These are phyloP conservation scores for Tinea trinotella DNA, from an alignment of 2,888 invertebrate species.

Conservation along the genomic window DNA sequence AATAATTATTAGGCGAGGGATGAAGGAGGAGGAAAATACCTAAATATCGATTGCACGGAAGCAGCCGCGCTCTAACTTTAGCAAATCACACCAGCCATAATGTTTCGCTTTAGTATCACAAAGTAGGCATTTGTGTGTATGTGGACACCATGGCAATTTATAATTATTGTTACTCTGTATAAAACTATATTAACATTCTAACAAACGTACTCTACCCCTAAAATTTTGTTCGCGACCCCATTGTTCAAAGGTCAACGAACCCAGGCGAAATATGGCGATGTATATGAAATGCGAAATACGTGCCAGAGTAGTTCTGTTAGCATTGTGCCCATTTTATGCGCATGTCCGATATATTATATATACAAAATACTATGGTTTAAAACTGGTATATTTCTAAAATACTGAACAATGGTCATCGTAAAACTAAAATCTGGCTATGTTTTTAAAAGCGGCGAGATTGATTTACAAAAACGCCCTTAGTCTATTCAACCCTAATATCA, in stretches of 20 bases:
- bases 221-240: background rate
- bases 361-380: too few species aligned
- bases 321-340: too few species aligned
- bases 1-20: too few species aligned
- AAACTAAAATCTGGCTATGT: background rate
- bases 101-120: background rate
- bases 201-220: background rate
- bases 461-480: background rate
- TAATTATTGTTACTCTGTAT: background rate
- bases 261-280: background rate
- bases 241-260: background rate
- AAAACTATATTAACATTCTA: background rate
- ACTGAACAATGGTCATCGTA: background rate
- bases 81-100: background rate
- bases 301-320: too few species aligned
- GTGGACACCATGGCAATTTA: background rate
- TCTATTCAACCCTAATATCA: conserved; percentile 9
- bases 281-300: background rate
- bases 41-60: background rate
- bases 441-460: background rate
- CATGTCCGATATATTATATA: too few species aligned
- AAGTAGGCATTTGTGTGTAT: background rate
- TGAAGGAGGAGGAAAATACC: too few species aligned
- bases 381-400: too few species aligned
- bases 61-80: background rate